These are phyloP conservation scores for Phataginus tetradactyla DNA, from an alignment of 2,797 vertebrate genomes.

Conservation along the genomic window DNA sequence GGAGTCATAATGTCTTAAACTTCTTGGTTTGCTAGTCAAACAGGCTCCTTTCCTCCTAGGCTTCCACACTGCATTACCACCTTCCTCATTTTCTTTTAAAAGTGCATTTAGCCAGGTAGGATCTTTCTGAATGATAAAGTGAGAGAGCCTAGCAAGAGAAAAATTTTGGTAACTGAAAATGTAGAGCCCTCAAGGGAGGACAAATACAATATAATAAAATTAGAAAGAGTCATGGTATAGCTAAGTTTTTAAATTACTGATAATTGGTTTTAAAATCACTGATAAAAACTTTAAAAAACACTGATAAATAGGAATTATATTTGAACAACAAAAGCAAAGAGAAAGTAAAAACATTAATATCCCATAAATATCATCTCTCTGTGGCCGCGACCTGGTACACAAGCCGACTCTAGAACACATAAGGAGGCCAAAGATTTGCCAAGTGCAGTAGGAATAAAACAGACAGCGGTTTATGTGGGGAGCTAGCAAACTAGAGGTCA, in stretches of 20 bases:
- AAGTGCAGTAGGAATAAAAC: neutral
- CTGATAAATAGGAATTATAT: neutral
- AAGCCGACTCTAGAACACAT: neutral
- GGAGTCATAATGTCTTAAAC: neutral
- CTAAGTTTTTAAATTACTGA: neutral
- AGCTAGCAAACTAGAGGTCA: neutral
- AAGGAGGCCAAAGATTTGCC: neutral
- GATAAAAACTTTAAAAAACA: neutral
- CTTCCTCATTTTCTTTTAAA: neutral
- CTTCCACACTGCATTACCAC: neutral
- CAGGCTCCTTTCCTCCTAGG: neutral
- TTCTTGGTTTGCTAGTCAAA: neutral
- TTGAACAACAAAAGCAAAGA: neutral
- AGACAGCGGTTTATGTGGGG: neutral
- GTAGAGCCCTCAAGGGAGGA: neutral
- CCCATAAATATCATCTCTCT: neutral
- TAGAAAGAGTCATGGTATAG: neutral
- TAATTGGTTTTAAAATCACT: neutral
- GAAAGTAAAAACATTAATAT: neutral
- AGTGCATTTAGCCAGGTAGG: neutral
- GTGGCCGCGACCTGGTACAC: neutral
- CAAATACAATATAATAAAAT: neutral
- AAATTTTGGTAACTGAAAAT: neutral
- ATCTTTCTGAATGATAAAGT: neutral
- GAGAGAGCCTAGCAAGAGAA: neutral